A percentile compares a stretch with the other conserved stretches of the same genome.
phyloP scores from a whole-genome alignment of 2,113 vertebrate genomes.

The Calidris pugnax region DNA sequence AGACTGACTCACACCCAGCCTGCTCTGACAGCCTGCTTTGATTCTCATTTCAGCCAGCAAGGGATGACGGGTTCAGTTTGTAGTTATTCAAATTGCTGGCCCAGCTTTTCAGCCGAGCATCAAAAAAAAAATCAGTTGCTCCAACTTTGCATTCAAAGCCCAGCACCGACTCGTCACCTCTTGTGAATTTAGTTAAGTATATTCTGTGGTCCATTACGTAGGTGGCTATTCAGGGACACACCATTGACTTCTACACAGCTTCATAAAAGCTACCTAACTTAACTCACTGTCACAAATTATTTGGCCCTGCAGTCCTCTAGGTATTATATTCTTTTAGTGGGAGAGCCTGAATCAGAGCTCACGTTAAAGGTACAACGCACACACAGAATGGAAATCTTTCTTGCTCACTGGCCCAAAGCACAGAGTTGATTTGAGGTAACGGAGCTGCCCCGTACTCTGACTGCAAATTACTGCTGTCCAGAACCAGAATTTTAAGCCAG shows the following conservation, averaged over 20 bases:
- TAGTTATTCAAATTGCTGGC: background rate
- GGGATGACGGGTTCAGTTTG: background rate
- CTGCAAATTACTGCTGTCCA: background rate
- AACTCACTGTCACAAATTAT: constrained; percentile 5
- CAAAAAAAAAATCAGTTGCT: background rate
- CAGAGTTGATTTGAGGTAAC: background rate
- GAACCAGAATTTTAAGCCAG: background rate
- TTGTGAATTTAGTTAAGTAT: background rate
- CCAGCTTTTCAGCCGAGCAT: background rate
- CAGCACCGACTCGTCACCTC: background rate
- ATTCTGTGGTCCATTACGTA: background rate
- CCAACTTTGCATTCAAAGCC: background rate
- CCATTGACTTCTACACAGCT: background rate
- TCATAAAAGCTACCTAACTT: background rate
- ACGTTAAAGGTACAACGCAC: background rate
- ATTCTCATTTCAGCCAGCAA: background rate
- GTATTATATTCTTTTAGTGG: background rate
- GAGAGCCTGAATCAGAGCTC: background rate
- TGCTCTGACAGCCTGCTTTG: background rate
- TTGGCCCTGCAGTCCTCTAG: background rate
- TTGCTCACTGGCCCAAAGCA: background rate
- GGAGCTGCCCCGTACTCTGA: background rate
- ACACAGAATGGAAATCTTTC: background rate
- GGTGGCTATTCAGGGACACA: background rate
- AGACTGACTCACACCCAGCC: background rate